Percentiles rank a stretch among this genome's conserved stretches.
Evolutionary conservation across 2,888 invertebrate genomes (phyloP).

Genomic region (Tillus elongatus): DNA sequence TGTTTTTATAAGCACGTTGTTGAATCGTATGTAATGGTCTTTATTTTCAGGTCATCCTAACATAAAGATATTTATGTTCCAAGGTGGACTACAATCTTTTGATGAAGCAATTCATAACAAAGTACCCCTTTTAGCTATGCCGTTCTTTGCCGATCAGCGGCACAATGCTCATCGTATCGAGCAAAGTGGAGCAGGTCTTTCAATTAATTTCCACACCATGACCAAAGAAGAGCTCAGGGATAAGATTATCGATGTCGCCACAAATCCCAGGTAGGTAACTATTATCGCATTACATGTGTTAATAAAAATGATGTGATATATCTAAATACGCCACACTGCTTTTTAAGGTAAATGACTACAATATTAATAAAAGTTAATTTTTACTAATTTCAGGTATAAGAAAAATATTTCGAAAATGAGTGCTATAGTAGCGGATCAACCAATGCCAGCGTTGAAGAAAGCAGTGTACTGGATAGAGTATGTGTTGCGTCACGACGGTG

Average conservation of each 20-base stretch:
- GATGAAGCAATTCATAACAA: constrained; percentile 27
- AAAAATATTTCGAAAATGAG: constrained; percentile 18
- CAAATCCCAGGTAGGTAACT: constrained; percentile 24
- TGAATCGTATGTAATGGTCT: background rate
- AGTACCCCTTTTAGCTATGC: constrained; percentile 28
- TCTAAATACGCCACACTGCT: too few species aligned
- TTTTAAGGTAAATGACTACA: too few species aligned
- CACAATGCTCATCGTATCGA: constrained; percentile 24
- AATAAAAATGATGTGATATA: too few species aligned
- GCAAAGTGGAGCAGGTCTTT: constrained; percentile 22
- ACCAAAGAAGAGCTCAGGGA: constrained; percentile 24
- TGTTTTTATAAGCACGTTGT: background rate
- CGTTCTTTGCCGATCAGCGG: constrained; percentile 28
- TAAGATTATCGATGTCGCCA: constrained; percentile 24
- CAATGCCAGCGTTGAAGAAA: constrained; percentile 24
- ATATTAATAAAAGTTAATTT: background rate
- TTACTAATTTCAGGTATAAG: constrained; percentile 21
- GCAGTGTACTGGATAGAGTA: constrained; percentile 31
- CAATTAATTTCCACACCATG: constrained; percentile 22
- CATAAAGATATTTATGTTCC: constrained; percentile 27
- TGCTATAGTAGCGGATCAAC: constrained; percentile 24
- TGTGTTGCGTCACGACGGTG: constrained; percentile 28
- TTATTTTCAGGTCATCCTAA: constrained; percentile 23
- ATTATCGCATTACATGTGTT: too few species aligned
- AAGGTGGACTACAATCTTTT: constrained; percentile 28